Percentiles rank a stretch among this genome's conserved stretches.
Conservation (phyloP, 2,113 vertebrate species). For the Carassius carassius region DNA sequence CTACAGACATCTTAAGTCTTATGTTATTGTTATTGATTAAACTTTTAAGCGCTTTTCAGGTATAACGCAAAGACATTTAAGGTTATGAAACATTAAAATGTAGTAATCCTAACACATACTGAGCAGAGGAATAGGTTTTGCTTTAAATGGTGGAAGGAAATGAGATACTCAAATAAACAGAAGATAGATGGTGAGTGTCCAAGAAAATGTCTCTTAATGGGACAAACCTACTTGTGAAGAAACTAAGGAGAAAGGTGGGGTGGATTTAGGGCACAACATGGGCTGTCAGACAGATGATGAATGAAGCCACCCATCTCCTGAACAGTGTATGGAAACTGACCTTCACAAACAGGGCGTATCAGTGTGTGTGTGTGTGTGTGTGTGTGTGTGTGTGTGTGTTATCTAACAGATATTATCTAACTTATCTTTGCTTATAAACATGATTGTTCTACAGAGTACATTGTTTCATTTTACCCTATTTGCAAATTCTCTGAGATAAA, state of each 20-base stretch:
- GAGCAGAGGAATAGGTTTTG: neutral
- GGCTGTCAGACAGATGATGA: slow-evolving; percentile 69
- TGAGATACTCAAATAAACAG: slow-evolving; percentile 33
- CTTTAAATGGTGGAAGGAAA: slow-evolving; percentile 4
- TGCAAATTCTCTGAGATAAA: neutral
- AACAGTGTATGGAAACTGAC: slow-evolving; percentile 63
- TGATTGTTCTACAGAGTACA: neutral
- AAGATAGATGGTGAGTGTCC: slow-evolving; percentile 27
- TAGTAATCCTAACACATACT: neutral
- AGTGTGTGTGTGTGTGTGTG: no score
- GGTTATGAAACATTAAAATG: neutral
- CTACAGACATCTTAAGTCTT: slow-evolving; percentile 5
- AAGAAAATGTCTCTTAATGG: slow-evolving; percentile 30
- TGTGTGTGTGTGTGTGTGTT: no score
- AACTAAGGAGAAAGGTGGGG: slow-evolving; percentile 31
- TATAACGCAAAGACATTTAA: neutral
- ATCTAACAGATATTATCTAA: neutral
- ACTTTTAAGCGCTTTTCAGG: slow-evolving; percentile 25
- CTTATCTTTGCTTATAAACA: neutral
- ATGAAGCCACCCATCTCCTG: slow-evolving; percentile 69
- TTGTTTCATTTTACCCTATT: neutral
- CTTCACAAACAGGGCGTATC: slow-evolving; percentile 53
- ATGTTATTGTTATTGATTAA: slow-evolving; percentile 14
- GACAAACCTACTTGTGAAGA: slow-evolving; percentile 42
- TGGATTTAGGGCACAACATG: slow-evolving; percentile 64